Evolutionary conservation across 2,888 invertebrate genomes (phyloP).

Genomic region (Drosophila vallismaia): DNA sequence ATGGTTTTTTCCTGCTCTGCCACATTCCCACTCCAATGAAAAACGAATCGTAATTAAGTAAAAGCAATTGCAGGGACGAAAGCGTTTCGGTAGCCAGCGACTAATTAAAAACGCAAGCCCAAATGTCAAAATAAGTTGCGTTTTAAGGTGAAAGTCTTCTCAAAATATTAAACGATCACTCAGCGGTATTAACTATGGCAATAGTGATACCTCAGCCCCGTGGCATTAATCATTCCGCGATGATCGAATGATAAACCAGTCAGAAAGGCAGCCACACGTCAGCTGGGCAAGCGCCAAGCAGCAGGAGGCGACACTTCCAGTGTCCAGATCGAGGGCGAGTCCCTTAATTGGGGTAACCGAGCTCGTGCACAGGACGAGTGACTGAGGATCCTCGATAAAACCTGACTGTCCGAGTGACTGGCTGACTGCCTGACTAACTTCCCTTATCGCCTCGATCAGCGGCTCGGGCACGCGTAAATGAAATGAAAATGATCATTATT

Average conservation of each 20-base stretch:
- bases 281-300: constrained; percentile 81
- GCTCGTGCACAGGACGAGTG: constrained; percentile 30
- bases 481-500: constrained; percentile 83
- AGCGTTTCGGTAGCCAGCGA: constrained; percentile 53
- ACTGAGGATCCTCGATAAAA: constrained; percentile 51
- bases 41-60: constrained; percentile 61
- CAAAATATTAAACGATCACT: constrained; percentile 80
- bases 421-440: constrained; percentile 28
- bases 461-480: constrained; percentile 73
- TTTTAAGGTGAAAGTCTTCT: constrained; percentile 36
- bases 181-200: constrained; percentile 70
- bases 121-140: constrained; percentile 54
- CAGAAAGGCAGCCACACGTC: constrained; percentile 82
- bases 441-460: constrained; percentile 60
- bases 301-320: constrained; percentile 77
- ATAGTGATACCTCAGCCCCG: constrained; percentile 52
- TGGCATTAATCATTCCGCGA: constrained; percentile 69
- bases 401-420: constrained; percentile 8
- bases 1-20: constrained; percentile 45
- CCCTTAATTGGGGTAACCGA: constrained; percentile 55
- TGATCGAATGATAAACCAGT: constrained; percentile 79
- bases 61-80: constrained; percentile 56
- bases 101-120: constrained; percentile 67
- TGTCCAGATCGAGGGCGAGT: constrained; percentile 25
- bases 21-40: constrained; percentile 2